Evolutionary conservation across 1,140 invertebrate genomes (phyloP), one percentile per base, ranked within the genome.

Genomic region (Drosophila serrata): DNA sequence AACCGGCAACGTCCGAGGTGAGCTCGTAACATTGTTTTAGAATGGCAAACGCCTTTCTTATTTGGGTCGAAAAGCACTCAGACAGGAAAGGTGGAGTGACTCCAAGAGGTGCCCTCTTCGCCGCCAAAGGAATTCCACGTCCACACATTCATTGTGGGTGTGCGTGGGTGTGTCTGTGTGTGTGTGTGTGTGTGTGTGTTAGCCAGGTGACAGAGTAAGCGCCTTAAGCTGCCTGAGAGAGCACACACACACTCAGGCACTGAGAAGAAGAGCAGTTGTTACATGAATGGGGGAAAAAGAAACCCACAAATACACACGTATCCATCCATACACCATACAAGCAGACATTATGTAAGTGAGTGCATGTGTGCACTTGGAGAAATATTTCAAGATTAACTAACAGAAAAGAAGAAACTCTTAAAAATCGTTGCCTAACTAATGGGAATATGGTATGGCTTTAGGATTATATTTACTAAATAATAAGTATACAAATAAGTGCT

Each of bases 61-160:
- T 87, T 88, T 84, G 65, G 84, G 84, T 87, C 84, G 73, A 84
- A 82, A 75, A 84, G 80, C 84, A 87, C 84, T 87, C 84, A 87
- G 82, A 58, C 65, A 59, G 74, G 39, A 24, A 45, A 56, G 43
- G 46, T 53, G 33, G 65, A 63, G 60, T 43, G 62, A 40, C 24
- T 39, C 37, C 46, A 12, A 70, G 56, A 57, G 68, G n/a, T 37
- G 45, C 45, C 65, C 64, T 46, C 45, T 51, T 68, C 19, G 68
- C 35, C 8, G 49, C 13, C 40, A 19, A 59, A 40, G 53, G 65
- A 72, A 70, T 58, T 37, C 53, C 65, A 49, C 29, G 19, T 49
- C 65, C 68, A 42, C 29, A 48, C 51, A 22, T 39, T 27, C 33
- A 39, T 33, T 69, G 42, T 19, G 42, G 31, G n/a, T 46, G 19